A percentile compares a stretch with the other conserved stretches of the same genome.
phyloP scores from a whole-genome alignment of 2,888 invertebrate genomes.

The Scelioninae gen. 2 region DNA sequence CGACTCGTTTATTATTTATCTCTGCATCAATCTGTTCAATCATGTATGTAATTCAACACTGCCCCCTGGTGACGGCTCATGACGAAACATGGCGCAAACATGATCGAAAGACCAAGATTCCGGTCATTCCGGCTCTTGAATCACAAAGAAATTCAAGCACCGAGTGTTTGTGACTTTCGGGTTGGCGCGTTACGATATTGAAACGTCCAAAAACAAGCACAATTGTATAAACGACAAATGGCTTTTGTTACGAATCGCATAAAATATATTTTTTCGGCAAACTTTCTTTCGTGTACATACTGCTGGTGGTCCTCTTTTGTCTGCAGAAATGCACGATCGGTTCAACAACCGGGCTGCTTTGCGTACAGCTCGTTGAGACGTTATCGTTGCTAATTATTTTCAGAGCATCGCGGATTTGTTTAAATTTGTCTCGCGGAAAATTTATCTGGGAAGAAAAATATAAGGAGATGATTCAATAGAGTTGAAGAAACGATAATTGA shows the following conservation, averaged over 20 bases:
- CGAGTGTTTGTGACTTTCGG: no score
- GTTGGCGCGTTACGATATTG: no score
- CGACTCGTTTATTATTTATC: no score
- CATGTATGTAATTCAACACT: no score
- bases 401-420: slow-evolving; percentile 2
- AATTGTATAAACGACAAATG: slow-evolving; percentile 6
- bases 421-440: slow-evolving; percentile 8
- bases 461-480: not conserved
- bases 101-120: no score
- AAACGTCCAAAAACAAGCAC: slow-evolving; percentile 15
- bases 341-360: slow-evolving; percentile 8
- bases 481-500: slow-evolving; percentile 1
- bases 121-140: no score
- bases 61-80: no score
- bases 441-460: not conserved
- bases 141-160: no score
- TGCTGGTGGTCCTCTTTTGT: slow-evolving; percentile 11
- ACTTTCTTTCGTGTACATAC: slow-evolving; percentile 33
- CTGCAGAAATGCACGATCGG: slow-evolving; percentile 1
- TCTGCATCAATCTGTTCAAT: no score
- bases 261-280: slow-evolving; percentile 24
- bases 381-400: slow-evolving; percentile 24
- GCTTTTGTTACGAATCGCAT: slow-evolving; percentile 7
- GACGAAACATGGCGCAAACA: no score
- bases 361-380: slow-evolving; percentile 18